These are phyloP conservation scores for Acanthosepion esculentum DNA, from an alignment of 2,888 invertebrate genomes.

Conservation along the genomic window DNA sequence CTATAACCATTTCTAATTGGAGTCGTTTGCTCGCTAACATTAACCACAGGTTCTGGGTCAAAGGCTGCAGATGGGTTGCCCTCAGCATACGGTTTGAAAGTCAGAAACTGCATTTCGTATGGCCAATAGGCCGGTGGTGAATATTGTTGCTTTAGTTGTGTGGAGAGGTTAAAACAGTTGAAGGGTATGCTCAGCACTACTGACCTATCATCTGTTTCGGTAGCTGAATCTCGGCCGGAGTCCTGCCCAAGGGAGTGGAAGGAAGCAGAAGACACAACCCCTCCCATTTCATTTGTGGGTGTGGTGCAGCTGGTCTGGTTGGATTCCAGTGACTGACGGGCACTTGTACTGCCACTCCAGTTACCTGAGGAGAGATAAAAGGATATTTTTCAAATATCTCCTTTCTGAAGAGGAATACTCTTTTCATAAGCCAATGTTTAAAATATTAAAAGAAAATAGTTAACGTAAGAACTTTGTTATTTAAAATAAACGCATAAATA, in stretches of 20 bases:
- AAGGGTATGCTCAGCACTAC: slow-evolving; percentile 41
- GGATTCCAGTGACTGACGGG: slow-evolving; percentile 77
- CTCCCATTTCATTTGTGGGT: slow-evolving; percentile 42
- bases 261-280: slow-evolving; percentile 59
- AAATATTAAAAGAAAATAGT: neutral
- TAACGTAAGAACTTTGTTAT: no score
- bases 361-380: slow-evolving; percentile 82
- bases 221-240: slow-evolving; percentile 71
- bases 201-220: slow-evolving; percentile 57
- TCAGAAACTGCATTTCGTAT: slow-evolving; percentile 8
- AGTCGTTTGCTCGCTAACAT: neutral
- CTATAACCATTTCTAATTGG: neutral
- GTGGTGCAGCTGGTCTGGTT: slow-evolving; percentile 77
- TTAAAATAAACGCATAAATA: no score
- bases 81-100: slow-evolving; percentile 10
- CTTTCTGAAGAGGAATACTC: no score
- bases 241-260: slow-evolving; percentile 74
- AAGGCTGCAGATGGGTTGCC: neutral
- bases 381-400: neutral
- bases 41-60: neutral
- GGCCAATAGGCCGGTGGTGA: neutral
- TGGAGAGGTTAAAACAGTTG: slow-evolving; percentile 25
- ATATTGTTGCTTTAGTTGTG: neutral
- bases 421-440: neutral
- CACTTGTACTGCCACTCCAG: slow-evolving; percentile 87